A percentile compares a stretch with the other conserved stretches of the same genome.
phyloP scores from a whole-genome alignment of 2,888 invertebrate genomes.

The Folsomia manolachei region DNA sequence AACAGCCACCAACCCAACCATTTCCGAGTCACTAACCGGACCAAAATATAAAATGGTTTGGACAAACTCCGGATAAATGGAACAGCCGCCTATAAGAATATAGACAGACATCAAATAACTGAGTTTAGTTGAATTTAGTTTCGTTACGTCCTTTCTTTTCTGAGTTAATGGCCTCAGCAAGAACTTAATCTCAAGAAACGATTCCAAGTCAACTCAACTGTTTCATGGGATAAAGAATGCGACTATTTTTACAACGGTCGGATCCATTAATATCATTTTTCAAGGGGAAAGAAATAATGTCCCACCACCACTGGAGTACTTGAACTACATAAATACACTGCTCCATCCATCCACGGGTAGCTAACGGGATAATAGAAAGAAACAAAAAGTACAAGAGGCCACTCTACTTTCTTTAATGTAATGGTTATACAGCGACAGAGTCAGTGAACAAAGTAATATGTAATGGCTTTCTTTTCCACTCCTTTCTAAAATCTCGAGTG shows the following conservation, averaged over 20 bases:
- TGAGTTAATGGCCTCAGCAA: neutral
- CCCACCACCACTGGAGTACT: too few relatives aligned
- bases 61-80: too few relatives aligned
- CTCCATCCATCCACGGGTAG: neutral
- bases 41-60: too few relatives aligned
- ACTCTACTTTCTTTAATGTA: neutral
- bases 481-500: neutral
- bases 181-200: neutral
- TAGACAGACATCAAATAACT: too few relatives aligned
- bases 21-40: too few relatives aligned
- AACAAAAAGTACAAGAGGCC: neutral
- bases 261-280: conserved; percentile 21
- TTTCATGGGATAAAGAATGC: conserved; percentile 13
- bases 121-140: too few relatives aligned
- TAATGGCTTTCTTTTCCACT: neutral
- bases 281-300: neutral
- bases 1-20: too few relatives aligned
- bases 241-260: conserved; percentile 4
- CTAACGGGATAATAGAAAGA: neutral
- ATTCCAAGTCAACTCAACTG: neutral
- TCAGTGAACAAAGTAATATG: too few relatives aligned
- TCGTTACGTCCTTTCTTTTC: too few relatives aligned
- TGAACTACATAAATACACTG: too few relatives aligned
- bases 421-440: neutral
- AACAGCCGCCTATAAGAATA: too few relatives aligned